Conservation (phyloP, 2,113 vertebrate species). For the Pseudonaja textilis region DNA sequence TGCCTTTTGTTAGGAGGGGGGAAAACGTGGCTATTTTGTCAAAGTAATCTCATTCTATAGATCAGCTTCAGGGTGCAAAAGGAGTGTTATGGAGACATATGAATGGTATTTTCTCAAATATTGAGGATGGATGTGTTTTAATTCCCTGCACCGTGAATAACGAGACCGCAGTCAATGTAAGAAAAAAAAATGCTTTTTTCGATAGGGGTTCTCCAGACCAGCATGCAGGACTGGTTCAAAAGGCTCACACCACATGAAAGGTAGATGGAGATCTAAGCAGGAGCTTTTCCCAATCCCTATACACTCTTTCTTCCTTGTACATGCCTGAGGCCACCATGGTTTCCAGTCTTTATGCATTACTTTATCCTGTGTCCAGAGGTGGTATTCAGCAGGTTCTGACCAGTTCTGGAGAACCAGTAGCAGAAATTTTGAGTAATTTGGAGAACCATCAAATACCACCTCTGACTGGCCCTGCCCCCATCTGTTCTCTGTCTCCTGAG, state of each 20-base stretch:
- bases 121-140: neutral
- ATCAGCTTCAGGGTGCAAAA: neutral
- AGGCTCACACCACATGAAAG: neutral
- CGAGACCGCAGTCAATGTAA: neutral
- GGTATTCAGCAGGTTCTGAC: too few relatives aligned
- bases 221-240: neutral
- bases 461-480: too few relatives aligned
- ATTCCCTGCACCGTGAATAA: fast-evolving
- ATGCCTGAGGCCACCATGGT: neutral
- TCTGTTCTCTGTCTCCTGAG: too few relatives aligned
- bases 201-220: neutral
- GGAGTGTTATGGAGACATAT: neutral
- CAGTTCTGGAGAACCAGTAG: too few relatives aligned
- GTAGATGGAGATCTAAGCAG: neutral
- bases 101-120: neutral
- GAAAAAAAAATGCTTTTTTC: neutral
- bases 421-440: too few relatives aligned
- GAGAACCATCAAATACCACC: too few relatives aligned
- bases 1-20: neutral
- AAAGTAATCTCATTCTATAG: neutral
- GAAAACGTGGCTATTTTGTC: neutral
- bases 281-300: neutral
- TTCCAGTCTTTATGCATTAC: neutral
- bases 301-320: neutral
- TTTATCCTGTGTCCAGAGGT: neutral